These are phyloP conservation scores for Drosophila erecta DNA, from an alignment of 1,140 invertebrate species.

Conservation along the genomic window DNA sequence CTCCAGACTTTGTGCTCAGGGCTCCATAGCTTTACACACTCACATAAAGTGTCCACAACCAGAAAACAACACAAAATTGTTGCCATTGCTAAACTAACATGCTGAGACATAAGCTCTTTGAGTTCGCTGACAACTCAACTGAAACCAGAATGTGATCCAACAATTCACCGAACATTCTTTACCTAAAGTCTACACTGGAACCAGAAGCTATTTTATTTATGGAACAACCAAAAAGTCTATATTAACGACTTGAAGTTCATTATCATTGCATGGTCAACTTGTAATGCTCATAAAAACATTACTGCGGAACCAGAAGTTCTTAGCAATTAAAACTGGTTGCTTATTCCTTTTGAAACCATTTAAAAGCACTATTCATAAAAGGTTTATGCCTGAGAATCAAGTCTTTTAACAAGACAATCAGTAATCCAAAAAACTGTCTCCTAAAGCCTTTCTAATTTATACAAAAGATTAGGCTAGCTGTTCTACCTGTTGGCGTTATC, in stretches of 20 bases:
- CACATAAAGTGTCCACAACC: constrained; percentile 6
- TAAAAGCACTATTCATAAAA: background rate
- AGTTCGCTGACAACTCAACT: background rate
- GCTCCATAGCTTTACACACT: constrained; percentile 48
- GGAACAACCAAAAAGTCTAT: background rate
- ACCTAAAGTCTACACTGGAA: background rate
- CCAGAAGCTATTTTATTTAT: constrained; percentile 1
- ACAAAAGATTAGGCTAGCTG: too few species aligned
- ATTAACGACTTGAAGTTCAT: background rate
- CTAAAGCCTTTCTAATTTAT: background rate
- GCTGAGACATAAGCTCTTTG: constrained; percentile 5
- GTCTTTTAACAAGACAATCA: background rate
- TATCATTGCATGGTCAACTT: background rate
- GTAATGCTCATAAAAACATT: background rate
- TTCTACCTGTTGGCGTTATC: too few species aligned
- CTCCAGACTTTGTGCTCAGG: constrained; percentile 46
- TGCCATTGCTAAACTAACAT: constrained; percentile 54
- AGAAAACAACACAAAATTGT: constrained; percentile 37
- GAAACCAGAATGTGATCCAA: constrained; percentile 7
- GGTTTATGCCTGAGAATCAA: background rate
- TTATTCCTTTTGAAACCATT: background rate
- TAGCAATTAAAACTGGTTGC: background rate
- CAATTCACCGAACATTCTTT: background rate
- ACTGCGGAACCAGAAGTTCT: background rate
- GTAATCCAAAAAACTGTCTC: background rate